Evolutionary conservation across 2,797 vertebrate genomes (phyloP), one percentile per base, ranked within the genome.

Genomic region (Scarus forsteni): DNA sequence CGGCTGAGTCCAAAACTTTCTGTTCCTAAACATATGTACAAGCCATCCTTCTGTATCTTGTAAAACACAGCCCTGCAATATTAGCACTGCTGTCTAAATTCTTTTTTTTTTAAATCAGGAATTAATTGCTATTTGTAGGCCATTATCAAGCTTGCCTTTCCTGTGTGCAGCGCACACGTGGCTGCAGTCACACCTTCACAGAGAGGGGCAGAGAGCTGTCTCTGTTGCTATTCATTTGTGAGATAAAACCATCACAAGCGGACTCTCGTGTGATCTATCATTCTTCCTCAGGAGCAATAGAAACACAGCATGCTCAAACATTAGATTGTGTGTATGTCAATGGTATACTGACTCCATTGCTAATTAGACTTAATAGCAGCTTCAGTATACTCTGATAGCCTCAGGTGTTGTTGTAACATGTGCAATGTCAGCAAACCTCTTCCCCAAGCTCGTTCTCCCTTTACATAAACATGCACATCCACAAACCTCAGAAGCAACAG

Each of bases 191-290:
- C 42, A 48, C 34, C 51, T 70, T 19, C 13, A 11, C 40, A 44
- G 27, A 63, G 43, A n/a, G 15, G 39, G 70, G 49, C 14, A 27
- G 40, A 44, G 18, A 66, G 55, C 43, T 57, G 36, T 27, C 27
- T 27, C 27, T 2, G 50, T 61, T 45, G 69, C 43, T 79, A 70
- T 78, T 81, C 55, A 75, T 81, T 42, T 75, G 60, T 15, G 15
- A 70, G 66, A 79, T 84, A 60, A 85, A 82, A 80, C 36, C 46
- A 39, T 53, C 27, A 78, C 53, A 55, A 72, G 60, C 12, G 59
- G 12, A 18, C 49, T 38, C 27, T 6, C 43, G 13, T 73, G 57
- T 55, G 49, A 56, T 67, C 72, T 73, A 38, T 63, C 39, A 18
- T 70, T 50, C n/a, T 55, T 12, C 59, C 27, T n/a, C 5, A 44